phyloP scores from a whole-genome alignment of 2,113 vertebrate genomes.

The Empidonax alnorum region DNA sequence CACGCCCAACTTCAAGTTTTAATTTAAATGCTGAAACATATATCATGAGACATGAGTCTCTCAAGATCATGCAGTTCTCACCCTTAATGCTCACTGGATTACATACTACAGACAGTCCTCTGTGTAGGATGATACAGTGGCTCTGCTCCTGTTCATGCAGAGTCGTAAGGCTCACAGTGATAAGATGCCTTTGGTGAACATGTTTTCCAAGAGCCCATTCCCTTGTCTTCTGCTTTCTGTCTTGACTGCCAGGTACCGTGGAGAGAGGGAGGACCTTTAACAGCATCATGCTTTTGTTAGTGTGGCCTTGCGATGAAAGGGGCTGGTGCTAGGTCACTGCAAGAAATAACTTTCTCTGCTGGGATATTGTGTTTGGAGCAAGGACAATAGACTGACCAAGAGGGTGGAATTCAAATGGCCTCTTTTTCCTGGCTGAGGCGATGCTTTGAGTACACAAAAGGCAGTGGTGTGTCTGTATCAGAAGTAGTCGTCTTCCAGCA shows the following conservation, averaged over 20 bases:
- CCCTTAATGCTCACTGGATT: not conserved
- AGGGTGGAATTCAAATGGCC: constrained; percentile 20
- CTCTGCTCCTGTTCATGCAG: not conserved
- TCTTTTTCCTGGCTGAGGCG: not conserved
- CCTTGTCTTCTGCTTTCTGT: not conserved
- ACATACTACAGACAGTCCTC: not conserved
- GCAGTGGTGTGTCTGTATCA: not conserved
- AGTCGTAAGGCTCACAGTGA: not conserved
- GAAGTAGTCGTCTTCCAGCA: constrained; percentile 17
- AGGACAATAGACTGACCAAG: not conserved
- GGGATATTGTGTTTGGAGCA: not conserved
- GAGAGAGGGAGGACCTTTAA: not conserved
- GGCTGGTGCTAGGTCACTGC: constrained; percentile 1
- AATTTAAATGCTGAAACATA: not conserved
- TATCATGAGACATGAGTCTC: not conserved
- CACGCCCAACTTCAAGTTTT: not conserved
- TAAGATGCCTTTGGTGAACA: not conserved
- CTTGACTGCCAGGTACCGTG: not conserved
- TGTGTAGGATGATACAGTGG: not conserved
- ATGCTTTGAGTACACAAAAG: constrained; percentile 7
- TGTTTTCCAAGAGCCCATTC: not conserved
- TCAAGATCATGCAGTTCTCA: not conserved
- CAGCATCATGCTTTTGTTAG: not conserved
- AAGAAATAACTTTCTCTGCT: not conserved
- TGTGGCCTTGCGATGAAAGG: not conserved